Evolutionary conservation across 2,797 vertebrate species (phyloP).

Genomic region (Sandelia bainsii): DNA sequence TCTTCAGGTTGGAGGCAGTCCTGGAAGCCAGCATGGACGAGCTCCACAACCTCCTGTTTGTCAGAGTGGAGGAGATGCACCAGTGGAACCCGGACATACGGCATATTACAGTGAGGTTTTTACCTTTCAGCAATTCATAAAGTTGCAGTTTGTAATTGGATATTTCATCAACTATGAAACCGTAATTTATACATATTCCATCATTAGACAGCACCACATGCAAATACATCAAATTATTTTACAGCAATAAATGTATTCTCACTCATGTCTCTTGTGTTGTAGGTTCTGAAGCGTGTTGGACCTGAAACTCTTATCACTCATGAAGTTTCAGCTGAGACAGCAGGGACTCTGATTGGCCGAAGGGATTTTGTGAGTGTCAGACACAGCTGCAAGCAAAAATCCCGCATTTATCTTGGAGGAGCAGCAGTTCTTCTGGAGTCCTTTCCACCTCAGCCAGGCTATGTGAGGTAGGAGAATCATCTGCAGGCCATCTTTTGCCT

Average conservation of each 20-base stretch:
- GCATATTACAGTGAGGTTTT: constrained; percentile 79
- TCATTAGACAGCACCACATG: too few species aligned
- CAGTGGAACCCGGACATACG: constrained; percentile 87
- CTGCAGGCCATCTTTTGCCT: neutral
- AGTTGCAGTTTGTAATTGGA: neutral
- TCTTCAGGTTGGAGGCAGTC: constrained; percentile 85
- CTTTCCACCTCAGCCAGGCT: constrained; percentile 81
- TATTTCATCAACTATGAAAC: constrained; percentile 3
- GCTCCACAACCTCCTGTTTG: constrained; percentile 83
- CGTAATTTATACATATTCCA: neutral
- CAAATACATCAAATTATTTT: neutral
- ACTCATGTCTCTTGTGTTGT: neutral
- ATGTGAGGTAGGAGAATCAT: constrained; percentile 80
- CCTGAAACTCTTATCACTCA: constrained; percentile 84
- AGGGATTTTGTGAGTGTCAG: constrained; percentile 88
- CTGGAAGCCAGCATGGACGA: constrained; percentile 77
- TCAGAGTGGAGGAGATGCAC: constrained; percentile 86
- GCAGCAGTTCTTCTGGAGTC: constrained; percentile 76
- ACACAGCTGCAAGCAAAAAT: constrained; percentile 77
- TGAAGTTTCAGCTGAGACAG: constrained; percentile 81
- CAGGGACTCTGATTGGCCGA: constrained; percentile 85
- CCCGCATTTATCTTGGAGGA: constrained; percentile 83
- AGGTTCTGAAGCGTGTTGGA: constrained; percentile 85
- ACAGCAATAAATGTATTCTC: neutral
- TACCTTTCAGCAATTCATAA: constrained; percentile 3